A percentile compares a stretch with the other conserved stretches of the same genome.
These are phyloP conservation scores for Nemopilema nomurai DNA, from an alignment of 30 jellyfish, hydroid and myxozoan genomes.

Conservation along the genomic window DNA sequence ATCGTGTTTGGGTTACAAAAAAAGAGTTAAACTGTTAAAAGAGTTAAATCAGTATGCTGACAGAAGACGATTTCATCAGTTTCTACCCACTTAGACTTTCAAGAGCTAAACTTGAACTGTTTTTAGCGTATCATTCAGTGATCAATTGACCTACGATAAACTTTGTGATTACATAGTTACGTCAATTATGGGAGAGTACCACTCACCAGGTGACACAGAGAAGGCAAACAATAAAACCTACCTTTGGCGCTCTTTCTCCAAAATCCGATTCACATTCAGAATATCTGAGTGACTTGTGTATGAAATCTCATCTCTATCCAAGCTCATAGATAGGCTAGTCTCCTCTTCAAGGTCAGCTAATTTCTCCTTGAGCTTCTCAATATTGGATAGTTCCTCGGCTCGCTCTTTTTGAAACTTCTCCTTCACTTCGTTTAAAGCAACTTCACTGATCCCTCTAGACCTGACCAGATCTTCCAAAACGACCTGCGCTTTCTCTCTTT, in stretches of 20 bases:
- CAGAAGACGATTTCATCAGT: too few relatives aligned
- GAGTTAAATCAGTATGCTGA: too few relatives aligned
- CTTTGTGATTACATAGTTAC: too few relatives aligned
- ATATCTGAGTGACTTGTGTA: slow-evolving; percentile 49
- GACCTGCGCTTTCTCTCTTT: slow-evolving; percentile 87
- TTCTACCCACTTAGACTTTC: too few relatives aligned
- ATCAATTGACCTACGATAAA: too few relatives aligned
- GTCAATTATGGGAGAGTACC: too few relatives aligned
- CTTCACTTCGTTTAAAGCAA: slow-evolving; percentile 77
- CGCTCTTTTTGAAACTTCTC: slow-evolving; percentile 85
- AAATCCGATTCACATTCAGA: slow-evolving; percentile 63
- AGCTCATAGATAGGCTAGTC: slow-evolving; percentile 55
- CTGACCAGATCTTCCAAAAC: slow-evolving; percentile 90
- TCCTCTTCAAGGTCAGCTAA: slow-evolving; percentile 89
- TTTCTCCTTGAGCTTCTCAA: slow-evolving; percentile 75
- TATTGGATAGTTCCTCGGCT: slow-evolving; percentile 67
- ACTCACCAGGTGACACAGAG: neutral
- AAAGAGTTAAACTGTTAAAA: too few relatives aligned
- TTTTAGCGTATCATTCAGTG: too few relatives aligned
- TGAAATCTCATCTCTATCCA: slow-evolving; percentile 61
- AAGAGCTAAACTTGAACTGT: too few relatives aligned
- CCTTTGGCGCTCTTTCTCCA: slow-evolving; percentile 83
- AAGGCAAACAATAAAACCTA: neutral
- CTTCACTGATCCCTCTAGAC: slow-evolving; percentile 91
- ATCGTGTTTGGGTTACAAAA: too few relatives aligned